These are phyloP conservation scores for Stomorhina lunata DNA, from an alignment of 2,888 invertebrate genomes.

Conservation along the genomic window DNA sequence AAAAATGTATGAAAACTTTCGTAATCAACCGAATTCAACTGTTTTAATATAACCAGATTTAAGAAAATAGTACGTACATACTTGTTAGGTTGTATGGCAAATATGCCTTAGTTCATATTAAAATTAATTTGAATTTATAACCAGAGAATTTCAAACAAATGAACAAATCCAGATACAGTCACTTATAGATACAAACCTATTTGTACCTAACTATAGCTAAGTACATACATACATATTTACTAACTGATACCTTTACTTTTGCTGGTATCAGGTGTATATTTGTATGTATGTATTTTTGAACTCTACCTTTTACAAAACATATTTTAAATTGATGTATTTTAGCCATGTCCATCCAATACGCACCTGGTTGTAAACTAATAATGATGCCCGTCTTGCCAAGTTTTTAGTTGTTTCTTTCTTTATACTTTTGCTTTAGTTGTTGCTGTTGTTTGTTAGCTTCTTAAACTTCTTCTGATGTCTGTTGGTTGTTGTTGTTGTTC, in stretches of 20 bases:
- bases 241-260: no score
- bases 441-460: conserved; percentile 27
- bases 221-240: not conserved
- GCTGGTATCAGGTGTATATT: no score
- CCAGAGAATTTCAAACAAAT: conserved; percentile 21
- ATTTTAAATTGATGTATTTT: conserved; percentile 21
- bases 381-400: conserved; percentile 20
- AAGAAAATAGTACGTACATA: not conserved
- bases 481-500: no score
- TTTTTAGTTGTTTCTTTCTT: not conserved
- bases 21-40: not conserved
- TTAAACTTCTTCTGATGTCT: conserved; percentile 17
- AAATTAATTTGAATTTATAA: conserved; percentile 49
- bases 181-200: not conserved
- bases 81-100: not conserved
- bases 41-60: not conserved
- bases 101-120: conserved; percentile 22
- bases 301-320: not conserved
- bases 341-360: conserved; percentile 51
- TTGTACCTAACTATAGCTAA: not conserved
- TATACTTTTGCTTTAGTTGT: not conserved
- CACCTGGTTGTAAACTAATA: conserved; percentile 61
- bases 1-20: not conserved
- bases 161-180: not conserved
- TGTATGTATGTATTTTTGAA: not conserved